phyloP scores from a whole-genome alignment of 2,113 vertebrate genomes.

The Perca schrenkii region DNA sequence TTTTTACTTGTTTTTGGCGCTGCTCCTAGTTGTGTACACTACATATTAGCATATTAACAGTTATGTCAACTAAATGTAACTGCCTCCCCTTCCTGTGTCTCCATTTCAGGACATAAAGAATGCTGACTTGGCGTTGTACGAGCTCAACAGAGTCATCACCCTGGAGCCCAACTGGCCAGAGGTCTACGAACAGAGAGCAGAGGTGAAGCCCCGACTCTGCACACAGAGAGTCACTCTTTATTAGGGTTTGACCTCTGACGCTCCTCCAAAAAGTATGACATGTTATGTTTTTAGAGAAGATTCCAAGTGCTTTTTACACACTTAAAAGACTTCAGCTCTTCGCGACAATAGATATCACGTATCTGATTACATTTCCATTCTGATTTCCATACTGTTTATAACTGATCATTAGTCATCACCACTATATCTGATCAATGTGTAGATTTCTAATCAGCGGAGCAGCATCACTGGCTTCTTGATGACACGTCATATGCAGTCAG shows the following conservation, averaged over 20 bases:
- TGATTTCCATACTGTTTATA: background rate
- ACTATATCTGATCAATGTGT: background rate
- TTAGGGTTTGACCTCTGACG: background rate
- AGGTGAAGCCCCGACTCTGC: conserved; percentile 81
- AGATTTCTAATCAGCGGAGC: background rate
- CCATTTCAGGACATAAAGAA: conserved; percentile 93
- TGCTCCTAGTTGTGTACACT: background rate
- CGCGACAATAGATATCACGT: background rate
- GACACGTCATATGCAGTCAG: background rate
- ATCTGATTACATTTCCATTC: background rate
- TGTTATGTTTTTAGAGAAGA: background rate
- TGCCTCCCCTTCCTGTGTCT: background rate
- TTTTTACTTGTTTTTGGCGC: background rate
- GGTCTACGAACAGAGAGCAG: conserved; percentile 96
- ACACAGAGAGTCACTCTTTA: background rate
- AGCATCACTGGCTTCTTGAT: too few relatives aligned
- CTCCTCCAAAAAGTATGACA: background rate
- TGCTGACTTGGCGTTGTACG: conserved; percentile 94
- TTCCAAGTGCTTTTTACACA: background rate
- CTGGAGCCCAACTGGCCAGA: conserved; percentile 94
- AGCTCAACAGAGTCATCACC: conserved; percentile 93
- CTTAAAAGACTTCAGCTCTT: background rate
- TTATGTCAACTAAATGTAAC: conserved; percentile 10
- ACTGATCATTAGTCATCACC: background rate
- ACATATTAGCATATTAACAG: background rate